These are phyloP conservation scores for Promerops cafer DNA, from an alignment of 2,113 vertebrate genomes.

Conservation along the genomic window DNA sequence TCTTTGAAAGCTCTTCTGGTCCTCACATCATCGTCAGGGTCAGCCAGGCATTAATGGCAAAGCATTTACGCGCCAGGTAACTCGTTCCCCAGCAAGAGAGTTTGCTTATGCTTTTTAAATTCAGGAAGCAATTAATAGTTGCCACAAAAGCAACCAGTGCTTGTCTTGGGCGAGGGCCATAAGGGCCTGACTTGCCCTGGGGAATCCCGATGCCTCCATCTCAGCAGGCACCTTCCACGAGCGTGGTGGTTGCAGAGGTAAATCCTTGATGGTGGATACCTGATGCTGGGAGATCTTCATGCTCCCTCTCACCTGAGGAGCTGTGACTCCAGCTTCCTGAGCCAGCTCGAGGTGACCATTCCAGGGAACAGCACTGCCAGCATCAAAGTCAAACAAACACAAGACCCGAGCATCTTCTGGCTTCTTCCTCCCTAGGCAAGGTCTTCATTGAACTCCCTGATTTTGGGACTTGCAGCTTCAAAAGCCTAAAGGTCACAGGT, in stretches of 20 bases:
- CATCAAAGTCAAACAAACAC: background rate
- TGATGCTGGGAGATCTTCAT: background rate
- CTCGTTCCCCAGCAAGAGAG: slow-evolving; percentile 50
- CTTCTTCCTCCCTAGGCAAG: background rate
- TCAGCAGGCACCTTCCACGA: background rate
- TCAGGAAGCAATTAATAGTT: slow-evolving; percentile 76
- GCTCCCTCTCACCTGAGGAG: background rate
- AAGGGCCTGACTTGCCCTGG: background rate
- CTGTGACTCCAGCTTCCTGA: background rate
- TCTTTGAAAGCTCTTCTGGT: slow-evolving; percentile 65
- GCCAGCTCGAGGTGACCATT: accelerated
- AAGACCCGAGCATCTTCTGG: background rate
- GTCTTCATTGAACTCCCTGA: background rate
- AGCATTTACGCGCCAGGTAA: slow-evolving; percentile 45
- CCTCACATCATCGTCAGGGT: slow-evolving; percentile 65
- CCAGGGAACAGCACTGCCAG: background rate
- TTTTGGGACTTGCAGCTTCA: background rate
- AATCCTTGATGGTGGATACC: background rate
- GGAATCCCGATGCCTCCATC: background rate
- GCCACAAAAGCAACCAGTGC: slow-evolving; percentile 52
- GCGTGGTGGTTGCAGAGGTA: background rate
- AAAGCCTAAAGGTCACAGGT: background rate
- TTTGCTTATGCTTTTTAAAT: slow-evolving; percentile 60
- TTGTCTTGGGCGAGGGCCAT: slow-evolving; percentile 15
- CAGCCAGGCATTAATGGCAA: slow-evolving; percentile 65